Conservation (phyloP, 2,888 invertebrate genomes). For the Tridacna crocea region DNA sequence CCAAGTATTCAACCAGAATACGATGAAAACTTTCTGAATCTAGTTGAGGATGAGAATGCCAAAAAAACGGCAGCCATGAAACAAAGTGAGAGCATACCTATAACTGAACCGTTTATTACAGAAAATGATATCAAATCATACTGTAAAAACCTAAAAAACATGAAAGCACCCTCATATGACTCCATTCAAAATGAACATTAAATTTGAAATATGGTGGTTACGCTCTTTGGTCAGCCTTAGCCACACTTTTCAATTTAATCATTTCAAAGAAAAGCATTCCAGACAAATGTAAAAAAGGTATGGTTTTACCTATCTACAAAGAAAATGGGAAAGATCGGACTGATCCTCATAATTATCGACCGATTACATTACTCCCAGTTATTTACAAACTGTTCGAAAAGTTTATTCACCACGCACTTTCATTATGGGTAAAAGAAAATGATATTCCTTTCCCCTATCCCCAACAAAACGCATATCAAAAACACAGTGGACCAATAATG, state of each 20-base stretch:
- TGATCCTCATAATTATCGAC: conserved; percentile 6
- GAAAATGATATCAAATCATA: too few relatives aligned
- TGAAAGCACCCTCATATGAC: background rate
- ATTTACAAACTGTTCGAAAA: conserved; percentile 13
- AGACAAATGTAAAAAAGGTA: background rate
- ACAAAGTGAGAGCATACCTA: too few relatives aligned
- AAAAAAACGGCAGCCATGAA: too few relatives aligned
- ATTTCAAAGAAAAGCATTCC: background rate
- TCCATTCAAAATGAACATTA: too few relatives aligned
- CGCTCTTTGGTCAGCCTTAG: background rate
- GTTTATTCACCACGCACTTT: background rate
- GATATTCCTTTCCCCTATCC: background rate
- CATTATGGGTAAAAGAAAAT: background rate
- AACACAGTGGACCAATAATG: background rate
- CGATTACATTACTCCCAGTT: background rate
- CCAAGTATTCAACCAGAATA: too few relatives aligned
- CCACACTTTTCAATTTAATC: background rate
- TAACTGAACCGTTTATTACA: too few relatives aligned
- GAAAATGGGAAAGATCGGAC: background rate
- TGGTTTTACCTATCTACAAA: conserved; percentile 1
- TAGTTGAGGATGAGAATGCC: too few relatives aligned
- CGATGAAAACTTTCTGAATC: too few relatives aligned
- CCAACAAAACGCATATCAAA: conserved; percentile 11
- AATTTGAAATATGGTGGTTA: too few relatives aligned
- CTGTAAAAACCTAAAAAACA: too few relatives aligned